Base-by-base conservation (phyloP, 1,140 invertebrate genomes). In the Whitmania pigra region DNA sequence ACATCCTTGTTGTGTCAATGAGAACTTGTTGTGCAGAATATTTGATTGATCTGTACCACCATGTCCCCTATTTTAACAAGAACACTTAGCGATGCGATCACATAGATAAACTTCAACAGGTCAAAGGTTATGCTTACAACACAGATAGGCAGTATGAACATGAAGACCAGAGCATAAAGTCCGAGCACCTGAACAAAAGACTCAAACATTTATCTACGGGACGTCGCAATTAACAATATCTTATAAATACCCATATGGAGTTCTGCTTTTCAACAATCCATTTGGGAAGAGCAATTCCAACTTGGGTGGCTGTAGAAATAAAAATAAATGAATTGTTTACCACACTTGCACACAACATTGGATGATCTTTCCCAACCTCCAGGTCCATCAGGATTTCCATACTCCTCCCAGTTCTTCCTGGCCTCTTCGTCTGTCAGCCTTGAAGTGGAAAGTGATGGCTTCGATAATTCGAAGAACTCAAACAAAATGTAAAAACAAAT, bases 241-340 rank as follows among this genome's bases (percentile, higher is more conserved):
- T 53, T 53, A 25, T 36, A 79, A 78, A 78, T 79, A 87, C 94
- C 92, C 93, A 97, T 53, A 98, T 87, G 76, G 94, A 97, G 82
- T 99, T 99, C 84, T 99, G 92, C 81, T 97, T 95, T 80, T 98
- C 94, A n/a, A 99, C 93, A 82, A 99, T 97, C 96, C 96, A 99
- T 71, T 95, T 97, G 25, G 97, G 97, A 60, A 99, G 83, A 57
- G 96, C 97, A 81, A 99, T 99, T 75, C 97, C 96, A 87, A 99
- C 98, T 77, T 91, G 93, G 87, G 94, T 97, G 27, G 93, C 94
- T 85, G 73, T 67, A 81, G 80, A 73, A 71, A 74, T 76, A 29
- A 69, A 67, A 27, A 68, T 72, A 22, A 74, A 49, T 49, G 9
- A 15, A 17, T 15, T 49, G 9, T 11, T n/a, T n/a, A 49, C 43